phyloP scores from a whole-genome alignment of 2,888 invertebrate species.

The Protophormia terraenovae region DNA sequence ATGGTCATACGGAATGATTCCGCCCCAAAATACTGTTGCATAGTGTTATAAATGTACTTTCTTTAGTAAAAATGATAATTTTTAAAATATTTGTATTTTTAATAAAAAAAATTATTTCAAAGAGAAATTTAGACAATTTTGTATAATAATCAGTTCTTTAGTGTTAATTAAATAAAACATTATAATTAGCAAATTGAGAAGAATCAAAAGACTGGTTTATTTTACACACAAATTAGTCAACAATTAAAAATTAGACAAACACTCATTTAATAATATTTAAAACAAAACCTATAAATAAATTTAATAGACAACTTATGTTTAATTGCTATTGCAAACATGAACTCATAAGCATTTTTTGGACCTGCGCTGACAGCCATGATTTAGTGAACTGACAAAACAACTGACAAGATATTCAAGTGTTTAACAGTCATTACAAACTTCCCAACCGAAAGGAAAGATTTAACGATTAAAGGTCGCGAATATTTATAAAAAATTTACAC shows the following conservation, averaged over 20 bases:
- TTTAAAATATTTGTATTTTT: too few species aligned
- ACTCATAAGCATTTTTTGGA: neutral
- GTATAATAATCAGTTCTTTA: too few species aligned
- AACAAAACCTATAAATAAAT: neutral
- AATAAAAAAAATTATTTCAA: too few species aligned
- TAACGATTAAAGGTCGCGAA: neutral
- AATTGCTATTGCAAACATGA: neutral
- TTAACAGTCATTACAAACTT: conserved; percentile 8
- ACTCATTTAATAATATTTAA: neutral
- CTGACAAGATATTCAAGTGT: neutral
- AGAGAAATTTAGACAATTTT: too few species aligned
- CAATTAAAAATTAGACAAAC: neutral
- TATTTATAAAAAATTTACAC: neutral
- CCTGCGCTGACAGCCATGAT: neutral
- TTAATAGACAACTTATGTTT: neutral
- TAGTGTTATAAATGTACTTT: too few species aligned
- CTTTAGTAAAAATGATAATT: too few species aligned
- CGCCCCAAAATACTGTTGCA: too few species aligned
- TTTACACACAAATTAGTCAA: too few species aligned
- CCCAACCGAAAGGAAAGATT: neutral
- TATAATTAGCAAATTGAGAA: too few species aligned
- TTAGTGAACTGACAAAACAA: neutral
- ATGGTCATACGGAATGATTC: too few species aligned
- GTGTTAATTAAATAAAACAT: too few species aligned
- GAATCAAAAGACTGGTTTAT: too few species aligned